These are phyloP conservation scores for Polietes domitor DNA, from an alignment of 2,888 invertebrate species.

Conservation along the genomic window DNA sequence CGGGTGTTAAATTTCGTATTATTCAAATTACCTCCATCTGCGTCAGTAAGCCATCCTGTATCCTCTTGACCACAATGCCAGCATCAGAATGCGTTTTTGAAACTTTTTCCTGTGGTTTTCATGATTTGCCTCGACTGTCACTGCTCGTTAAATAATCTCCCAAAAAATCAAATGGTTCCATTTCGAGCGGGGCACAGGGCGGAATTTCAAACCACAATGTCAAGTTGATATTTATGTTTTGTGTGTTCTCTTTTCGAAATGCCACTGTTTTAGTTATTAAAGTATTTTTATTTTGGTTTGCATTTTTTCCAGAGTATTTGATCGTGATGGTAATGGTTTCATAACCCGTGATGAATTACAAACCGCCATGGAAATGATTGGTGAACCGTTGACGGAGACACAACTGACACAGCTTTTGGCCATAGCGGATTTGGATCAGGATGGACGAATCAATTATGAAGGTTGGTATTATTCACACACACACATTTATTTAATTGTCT, in stretches of 20 bases:
- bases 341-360: constrained; percentile 91
- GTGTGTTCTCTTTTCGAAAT: neutral
- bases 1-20: neutral
- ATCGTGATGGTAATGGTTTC: constrained; percentile 94
- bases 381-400: constrained; percentile 88
- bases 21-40: constrained; percentile 10
- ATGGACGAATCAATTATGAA: constrained; percentile 91
- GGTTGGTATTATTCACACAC: constrained; percentile 81
- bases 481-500: neutral
- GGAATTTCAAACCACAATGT: constrained; percentile 7
- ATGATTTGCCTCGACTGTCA: neutral
- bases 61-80: constrained; percentile 8
- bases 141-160: neutral
- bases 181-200: too few species aligned
- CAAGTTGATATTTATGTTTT: neutral
- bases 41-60: neutral
- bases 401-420: constrained; percentile 88
- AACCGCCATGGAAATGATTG: constrained; percentile 91
- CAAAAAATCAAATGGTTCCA: too few species aligned
- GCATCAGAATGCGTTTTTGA: neutral
- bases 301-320: constrained; percentile 86
- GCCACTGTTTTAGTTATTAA: neutral
- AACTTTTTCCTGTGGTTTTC: neutral
- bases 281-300: neutral
- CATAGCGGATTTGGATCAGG: constrained; percentile 89